Base-by-base conservation (phyloP, 2,797 vertebrate species). In the Erethizon dorsatum region DNA sequence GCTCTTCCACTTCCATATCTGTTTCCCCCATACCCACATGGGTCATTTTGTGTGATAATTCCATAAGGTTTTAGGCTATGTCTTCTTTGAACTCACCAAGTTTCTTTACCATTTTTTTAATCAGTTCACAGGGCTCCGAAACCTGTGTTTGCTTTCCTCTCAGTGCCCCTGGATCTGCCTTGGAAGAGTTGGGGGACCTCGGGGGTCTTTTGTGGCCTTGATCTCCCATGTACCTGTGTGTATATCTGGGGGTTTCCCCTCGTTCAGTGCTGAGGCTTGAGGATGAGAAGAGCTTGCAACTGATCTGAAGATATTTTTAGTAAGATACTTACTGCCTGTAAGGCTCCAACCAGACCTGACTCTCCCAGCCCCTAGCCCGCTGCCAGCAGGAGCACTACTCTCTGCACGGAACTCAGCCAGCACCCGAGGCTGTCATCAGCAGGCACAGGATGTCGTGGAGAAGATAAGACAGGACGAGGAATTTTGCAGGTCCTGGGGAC, bases 31-130 rank as follows among this genome's bases (percentile, higher is more conserved):
- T 8, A 28, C 11, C 41, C 24, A 1, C 41, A 0, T 1, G 12
- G 41, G 41, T 14, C 22, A 6, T 28, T 26, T 26, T 47, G 22
- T 24, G 41, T 5, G 2, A 7, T 2, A 8, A 14, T 1, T 73
- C 37, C 5, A 22, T 41, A 2, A 28, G 6, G 22, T 14, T 2
- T 28, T 11, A 41, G 17, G 41, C 11, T 2, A 4, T 2, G 11
- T 6, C n/a, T 37, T 41, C 67, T 8, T 8, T 37, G 67, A 37
- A 1, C n/a, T 10, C 17, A 9, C 67, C 67, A 4, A 41, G 67
- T 22, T 11, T 41, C 67, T 17, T 10, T 20, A 22, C 18, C 18
- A 22, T 8, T 37, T 20, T 33, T 69, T 37, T 2, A 4, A 41
- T 41, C n/a, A 18, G 18, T 15, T n/a, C 1, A 3, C n/a, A 71